Evolutionary conservation across 2,113 vertebrate species (phyloP), one percentile per base, ranked within the genome.

Genomic region (Irena cyanogastra): DNA sequence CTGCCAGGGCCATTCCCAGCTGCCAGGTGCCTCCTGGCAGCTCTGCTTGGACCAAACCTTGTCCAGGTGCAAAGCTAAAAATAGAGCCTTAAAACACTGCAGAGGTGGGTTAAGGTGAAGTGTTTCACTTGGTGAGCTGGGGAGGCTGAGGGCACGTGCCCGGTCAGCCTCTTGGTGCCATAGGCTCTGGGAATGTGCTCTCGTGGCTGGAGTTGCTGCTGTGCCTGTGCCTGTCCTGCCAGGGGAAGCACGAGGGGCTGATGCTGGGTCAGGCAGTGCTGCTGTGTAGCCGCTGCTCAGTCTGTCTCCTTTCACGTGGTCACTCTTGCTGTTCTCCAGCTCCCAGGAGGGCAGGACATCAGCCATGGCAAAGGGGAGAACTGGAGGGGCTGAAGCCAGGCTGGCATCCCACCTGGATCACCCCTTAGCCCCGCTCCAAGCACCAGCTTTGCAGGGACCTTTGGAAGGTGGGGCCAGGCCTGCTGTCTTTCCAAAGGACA

Each of bases 101-200:
- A 27, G 85, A 31, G 78, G 26, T 31, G 74, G 52, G 16, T 20
- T 65, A 5, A 54, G 87, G 81, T n/a, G 83, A 68, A 39, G 13
- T 3, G 1, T 21, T 91, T 21, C 7, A 0, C 44, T 27, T 24
- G 63, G 17, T 1, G 1, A 13, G 31, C 16, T 41, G 54, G 17
- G 80, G 31, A 77, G 54, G 15, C 59, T 1, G 2, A 24, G 77
- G 42, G 27, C 72, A 10, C 0, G 0, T 59, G 30, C 53, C 35
- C 20, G 7, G 11, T 18, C 19, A 28, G 70, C 44, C 78, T 1
- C 49, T 1, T 2, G 2, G 21, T 7, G 4, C 41, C 30, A 0
- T 10, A 23, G 13, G 61, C 45, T 61, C 76, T 37, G 76, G 52
- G 35, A 31, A 17, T 50, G 53, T 63, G 52, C 87, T 83, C 63